phyloP scores from a whole-genome alignment of 1,140 invertebrate genomes.

The Phymastichus coffea region DNA sequence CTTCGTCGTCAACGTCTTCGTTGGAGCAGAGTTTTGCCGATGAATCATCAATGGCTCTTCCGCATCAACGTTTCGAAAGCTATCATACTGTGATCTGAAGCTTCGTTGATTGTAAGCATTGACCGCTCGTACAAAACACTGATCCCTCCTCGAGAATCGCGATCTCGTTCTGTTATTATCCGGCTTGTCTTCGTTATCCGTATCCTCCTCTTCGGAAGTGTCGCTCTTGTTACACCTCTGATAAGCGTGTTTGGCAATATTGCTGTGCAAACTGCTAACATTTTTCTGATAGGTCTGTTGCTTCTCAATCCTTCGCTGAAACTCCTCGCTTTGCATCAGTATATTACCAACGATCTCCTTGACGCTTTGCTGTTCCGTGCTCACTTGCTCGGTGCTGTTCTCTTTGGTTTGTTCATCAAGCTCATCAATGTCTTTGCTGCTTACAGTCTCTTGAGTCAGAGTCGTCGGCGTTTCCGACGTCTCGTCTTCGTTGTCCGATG shows the following conservation, averaged over 20 bases:
- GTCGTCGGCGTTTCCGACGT: not conserved
- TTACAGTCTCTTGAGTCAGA: not conserved
- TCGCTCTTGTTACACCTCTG: slow-evolving; percentile 55
- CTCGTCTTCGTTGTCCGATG: slow-evolving; percentile 47
- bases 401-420: slow-evolving; percentile 8
- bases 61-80: slow-evolving; percentile 34
- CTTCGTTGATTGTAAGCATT: slow-evolving; percentile 43
- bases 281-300: slow-evolving; percentile 6
- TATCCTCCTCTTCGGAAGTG: slow-evolving; percentile 55
- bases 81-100: slow-evolving; percentile 45
- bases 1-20: not conserved
- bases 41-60: slow-evolving; percentile 19
- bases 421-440: not conserved
- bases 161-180: slow-evolving; percentile 17
- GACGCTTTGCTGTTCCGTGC: slow-evolving; percentile 59
- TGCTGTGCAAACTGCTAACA: slow-evolving; percentile 40
- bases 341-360: slow-evolving; percentile 82
- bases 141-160: slow-evolving; percentile 32
- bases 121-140: slow-evolving; percentile 39
- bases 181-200: slow-evolving; percentile 51
- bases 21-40: not conserved
- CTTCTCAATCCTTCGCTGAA: slow-evolving; percentile 72
- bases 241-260: slow-evolving; percentile 57
- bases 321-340: slow-evolving; percentile 80
- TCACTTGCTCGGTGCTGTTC: slow-evolving; percentile 24